phyloP scores from a whole-genome alignment of 2,113 vertebrate species.

The Dicaeum eximium region DNA sequence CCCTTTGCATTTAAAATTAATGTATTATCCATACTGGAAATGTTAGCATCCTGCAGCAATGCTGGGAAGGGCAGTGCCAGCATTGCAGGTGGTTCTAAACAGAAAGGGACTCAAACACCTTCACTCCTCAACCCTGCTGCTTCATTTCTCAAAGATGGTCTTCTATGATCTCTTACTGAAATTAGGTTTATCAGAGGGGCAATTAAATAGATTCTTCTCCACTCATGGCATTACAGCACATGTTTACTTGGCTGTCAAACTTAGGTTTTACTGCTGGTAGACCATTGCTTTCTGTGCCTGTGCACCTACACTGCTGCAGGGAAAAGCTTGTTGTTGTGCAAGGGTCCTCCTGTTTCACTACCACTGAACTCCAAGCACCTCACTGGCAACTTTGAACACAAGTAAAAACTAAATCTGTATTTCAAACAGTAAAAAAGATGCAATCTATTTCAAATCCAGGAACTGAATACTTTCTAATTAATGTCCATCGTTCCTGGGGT shows the following conservation, averaged over 20 bases:
- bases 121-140: background rate
- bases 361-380: background rate
- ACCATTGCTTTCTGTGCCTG: background rate
- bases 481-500: background rate
- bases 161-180: background rate
- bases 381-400: background rate
- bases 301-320: no score
- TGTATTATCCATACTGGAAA: background rate
- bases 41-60: background rate
- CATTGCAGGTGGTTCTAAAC: background rate
- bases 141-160: background rate
- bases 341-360: background rate
- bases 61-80: background rate
- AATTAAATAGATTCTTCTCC: background rate
- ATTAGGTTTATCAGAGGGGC: background rate
- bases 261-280: background rate
- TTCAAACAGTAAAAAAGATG: background rate
- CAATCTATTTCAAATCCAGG: background rate
- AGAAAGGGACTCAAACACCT: background rate
- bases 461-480: background rate
- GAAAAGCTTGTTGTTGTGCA: background rate
- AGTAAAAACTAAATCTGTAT: background rate
- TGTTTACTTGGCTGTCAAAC: background rate
- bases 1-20: background rate
- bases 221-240: rapidly evolving